Evolutionary conservation across 2,888 invertebrate genomes (phyloP).

Genomic region (Autographa pulchrina): DNA sequence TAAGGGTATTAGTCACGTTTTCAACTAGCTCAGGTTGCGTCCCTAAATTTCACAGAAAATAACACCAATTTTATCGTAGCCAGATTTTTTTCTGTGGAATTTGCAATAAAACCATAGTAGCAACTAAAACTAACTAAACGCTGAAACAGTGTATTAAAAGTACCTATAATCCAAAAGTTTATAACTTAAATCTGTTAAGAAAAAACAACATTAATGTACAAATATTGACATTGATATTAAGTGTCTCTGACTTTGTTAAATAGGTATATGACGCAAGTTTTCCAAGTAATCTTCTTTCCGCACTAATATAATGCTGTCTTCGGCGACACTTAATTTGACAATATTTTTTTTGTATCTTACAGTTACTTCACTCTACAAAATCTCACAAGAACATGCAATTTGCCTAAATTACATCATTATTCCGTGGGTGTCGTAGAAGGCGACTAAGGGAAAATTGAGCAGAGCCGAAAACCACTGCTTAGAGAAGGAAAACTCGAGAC

Average conservation of each 20-base stretch:
- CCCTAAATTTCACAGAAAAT: background rate
- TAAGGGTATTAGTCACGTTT: background rate
- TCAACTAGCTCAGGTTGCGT: background rate
- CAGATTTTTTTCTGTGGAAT: background rate
- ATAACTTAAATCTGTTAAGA: background rate
- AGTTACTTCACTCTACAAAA: background rate
- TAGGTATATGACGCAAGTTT: slow-evolving; percentile 4
- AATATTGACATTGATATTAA: background rate
- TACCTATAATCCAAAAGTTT: no score
- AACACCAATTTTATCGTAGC: background rate
- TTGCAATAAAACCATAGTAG: background rate
- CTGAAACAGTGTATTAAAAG: no score
- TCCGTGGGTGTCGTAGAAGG: no score
- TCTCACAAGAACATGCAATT: background rate
- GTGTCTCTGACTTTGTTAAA: background rate
- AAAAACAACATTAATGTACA: no score
- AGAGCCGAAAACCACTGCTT: no score
- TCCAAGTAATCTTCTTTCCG: slow-evolving; percentile 4
- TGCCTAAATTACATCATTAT: background rate
- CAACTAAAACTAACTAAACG: background rate
- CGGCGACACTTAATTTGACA: background rate
- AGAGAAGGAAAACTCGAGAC: no score
- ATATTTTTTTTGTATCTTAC: background rate
- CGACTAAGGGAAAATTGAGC: no score
- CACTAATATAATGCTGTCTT: slow-evolving; percentile 1